Evolutionary conservation across 1,140 invertebrate genomes (phyloP).

Genomic region (Drosophila setifemur): DNA sequence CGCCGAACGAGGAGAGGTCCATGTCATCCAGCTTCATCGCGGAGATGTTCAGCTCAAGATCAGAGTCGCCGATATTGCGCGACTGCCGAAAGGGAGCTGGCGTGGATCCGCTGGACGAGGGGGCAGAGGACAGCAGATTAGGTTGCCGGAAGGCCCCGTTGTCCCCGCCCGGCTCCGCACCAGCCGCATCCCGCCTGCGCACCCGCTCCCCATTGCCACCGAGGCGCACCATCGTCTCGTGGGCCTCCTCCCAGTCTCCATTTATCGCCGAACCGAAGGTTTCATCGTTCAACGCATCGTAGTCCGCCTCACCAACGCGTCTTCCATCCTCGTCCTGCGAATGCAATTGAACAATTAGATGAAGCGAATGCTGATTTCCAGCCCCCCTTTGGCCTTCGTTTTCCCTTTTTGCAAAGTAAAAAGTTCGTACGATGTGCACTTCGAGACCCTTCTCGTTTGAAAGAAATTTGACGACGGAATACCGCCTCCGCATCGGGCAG

Average conservation of each 20-base stretch:
- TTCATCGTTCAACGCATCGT: slow-evolving; percentile 95
- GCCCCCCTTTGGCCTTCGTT: slow-evolving; percentile 29
- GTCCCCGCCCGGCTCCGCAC: slow-evolving; percentile 29
- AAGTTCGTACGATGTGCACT: slow-evolving; percentile 8
- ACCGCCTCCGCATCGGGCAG: no score
- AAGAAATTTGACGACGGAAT: neutral
- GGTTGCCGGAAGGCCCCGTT: slow-evolving; percentile 37
- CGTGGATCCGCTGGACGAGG: slow-evolving; percentile 44
- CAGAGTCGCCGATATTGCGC: slow-evolving; percentile 59
- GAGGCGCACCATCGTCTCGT: slow-evolving; percentile 79
- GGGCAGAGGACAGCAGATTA: slow-evolving; percentile 34
- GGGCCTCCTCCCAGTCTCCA: slow-evolving; percentile 88
- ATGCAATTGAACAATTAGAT: slow-evolving; percentile 4
- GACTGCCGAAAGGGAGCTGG: slow-evolving; percentile 27
- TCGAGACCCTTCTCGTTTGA: neutral
- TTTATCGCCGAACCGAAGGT: slow-evolving; percentile 90
- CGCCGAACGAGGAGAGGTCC: slow-evolving; percentile 78
- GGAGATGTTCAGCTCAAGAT: slow-evolving; percentile 83
- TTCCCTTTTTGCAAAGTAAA: slow-evolving; percentile 29
- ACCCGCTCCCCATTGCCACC: slow-evolving; percentile 61
- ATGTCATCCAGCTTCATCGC: slow-evolving; percentile 85
- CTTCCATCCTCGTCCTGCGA: slow-evolving; percentile 83
- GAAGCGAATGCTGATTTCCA: slow-evolving; percentile 3
- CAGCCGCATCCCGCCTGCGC: slow-evolving; percentile 30
- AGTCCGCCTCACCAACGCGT: slow-evolving; percentile 88